phyloP scores from a whole-genome alignment of 2,113 vertebrate species.

The Pseudorectes ferrugineus region DNA sequence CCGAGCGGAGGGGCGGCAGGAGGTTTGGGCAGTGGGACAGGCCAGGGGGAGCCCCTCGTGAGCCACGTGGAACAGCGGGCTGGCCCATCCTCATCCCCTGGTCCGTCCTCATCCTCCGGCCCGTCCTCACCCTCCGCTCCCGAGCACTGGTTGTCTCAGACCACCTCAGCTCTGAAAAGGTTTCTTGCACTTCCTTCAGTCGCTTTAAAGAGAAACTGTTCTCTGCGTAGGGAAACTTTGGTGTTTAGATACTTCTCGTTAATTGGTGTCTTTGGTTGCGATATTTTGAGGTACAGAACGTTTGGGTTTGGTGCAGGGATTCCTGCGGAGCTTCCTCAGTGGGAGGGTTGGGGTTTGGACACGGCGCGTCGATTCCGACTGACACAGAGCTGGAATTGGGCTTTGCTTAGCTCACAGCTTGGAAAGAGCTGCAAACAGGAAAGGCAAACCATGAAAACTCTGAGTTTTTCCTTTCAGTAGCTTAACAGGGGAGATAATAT shows the following conservation, averaged over 20 bases:
- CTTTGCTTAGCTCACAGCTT: background rate
- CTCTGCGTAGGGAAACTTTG: background rate
- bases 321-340: accelerated
- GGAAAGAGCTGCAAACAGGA: background rate
- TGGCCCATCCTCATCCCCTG: background rate
- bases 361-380: accelerated
- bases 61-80: background rate
- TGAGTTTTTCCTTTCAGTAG: background rate
- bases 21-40: background rate
- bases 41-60: accelerated
- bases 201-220: background rate
- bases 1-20: accelerated
- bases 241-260: background rate
- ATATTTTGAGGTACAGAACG: accelerated
- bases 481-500: background rate
- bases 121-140: background rate
- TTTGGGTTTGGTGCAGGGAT: background rate
- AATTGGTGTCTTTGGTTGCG: accelerated
- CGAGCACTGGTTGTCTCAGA: background rate
- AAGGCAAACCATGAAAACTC: background rate
- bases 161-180: background rate
- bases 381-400: background rate
- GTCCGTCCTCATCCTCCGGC: accelerated
- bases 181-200: background rate
- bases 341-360: background rate